Base-by-base conservation (phyloP, 1,140 invertebrate genomes). In the Matsumurasca onukii region DNA sequence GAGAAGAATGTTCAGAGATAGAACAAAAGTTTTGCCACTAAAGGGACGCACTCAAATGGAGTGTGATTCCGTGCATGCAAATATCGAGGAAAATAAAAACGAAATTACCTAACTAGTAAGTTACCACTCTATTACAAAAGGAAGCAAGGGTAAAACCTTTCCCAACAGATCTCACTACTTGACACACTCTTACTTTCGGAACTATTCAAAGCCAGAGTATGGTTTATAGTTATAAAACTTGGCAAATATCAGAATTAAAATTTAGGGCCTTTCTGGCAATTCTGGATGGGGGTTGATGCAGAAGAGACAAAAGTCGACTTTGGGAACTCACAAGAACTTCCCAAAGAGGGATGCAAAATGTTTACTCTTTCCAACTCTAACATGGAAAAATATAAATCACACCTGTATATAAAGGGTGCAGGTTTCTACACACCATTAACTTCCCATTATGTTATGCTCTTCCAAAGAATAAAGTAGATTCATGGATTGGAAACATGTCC, bases 21-120 rank as follows among this genome's bases (percentile, higher is more conserved):
- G 70, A 63, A 25, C 80, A 81, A 72, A 81, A 81, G 70, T 81
- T 73, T 73, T 69, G n/a, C n/a, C 80, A 3, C 76, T 76, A 70
- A 73, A 71, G 30, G 79, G 79, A n/a, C 79, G 81, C 65, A 80
- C 78, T 27, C 78, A 79, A 65, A 81, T 80, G 77, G 79, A 81
- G 66, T n/a, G n/a, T n/a, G n/a, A n/a, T n/a, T n/a, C n/a, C n/a
- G n/a, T n/a, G n/a, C n/a, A n/a, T n/a, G n/a, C n/a, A n/a, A n/a
- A n/a, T n/a, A n/a, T n/a, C n/a, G n/a, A 59, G 61, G 74, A 31
- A 74, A 75, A 71, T 70, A 73, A 59, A 69, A 67, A 65, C 24
- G 71, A 55, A 75, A 75, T 49, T 59, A 67, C 64, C 65, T 75
- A 34, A 74, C 74, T 48, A 49, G 62, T 64, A 63, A 75, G 34